Base-by-base conservation (phyloP, 2,797 vertebrate genomes). In the Phyllotis vaccarum region DNA sequence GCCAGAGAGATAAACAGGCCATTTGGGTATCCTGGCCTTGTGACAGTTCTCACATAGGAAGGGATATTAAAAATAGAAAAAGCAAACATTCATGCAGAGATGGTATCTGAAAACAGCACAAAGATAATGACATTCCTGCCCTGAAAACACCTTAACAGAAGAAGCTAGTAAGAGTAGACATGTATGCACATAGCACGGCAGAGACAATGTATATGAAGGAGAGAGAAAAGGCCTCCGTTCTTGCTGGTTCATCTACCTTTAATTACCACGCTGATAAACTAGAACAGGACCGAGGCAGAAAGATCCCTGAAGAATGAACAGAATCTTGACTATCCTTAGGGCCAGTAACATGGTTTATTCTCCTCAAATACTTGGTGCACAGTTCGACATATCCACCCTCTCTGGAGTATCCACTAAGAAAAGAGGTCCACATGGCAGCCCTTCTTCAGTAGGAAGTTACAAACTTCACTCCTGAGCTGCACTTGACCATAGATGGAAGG, bases 31-130 rank as follows among this genome's bases (percentile, higher is more conserved):
- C 82, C 16, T 40, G 92, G 96, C 54, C 88, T 70, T 91, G 75
- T 56, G 37, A 90, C 95, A 72, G 93, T 64, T 90, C 58, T 14
- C 43, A 60, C 82, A 91, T 87, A 96, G 95, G 95, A 97, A 74
- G 75, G 62, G 11, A 87, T 27, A 86, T 58, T 97, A 97, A 97
- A 98, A 97, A 97, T 85, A 98, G 97, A 92, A 92, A 64, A 79
- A 86, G 78, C 91, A 96, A 94, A 94, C 91, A 92, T 89, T 92
- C 96, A 85, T 4, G 34, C 6, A 27, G 93, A 96, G 96, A 93
- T 92, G 66, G 74, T 90, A 95, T 97, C 97, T 95, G 75, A 86
- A 92, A 93, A 93, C 66, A 74, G 83, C 90, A 76, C 49, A 11
- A n/a, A 93, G 94, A 94, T 27, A 54, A 91, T 83, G 85, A 46